A percentile compares a stretch with the other conserved stretches of the same genome.
phyloP scores from a whole-genome alignment of 2,797 vertebrate genomes.

The Petrocephalus sullivani region DNA sequence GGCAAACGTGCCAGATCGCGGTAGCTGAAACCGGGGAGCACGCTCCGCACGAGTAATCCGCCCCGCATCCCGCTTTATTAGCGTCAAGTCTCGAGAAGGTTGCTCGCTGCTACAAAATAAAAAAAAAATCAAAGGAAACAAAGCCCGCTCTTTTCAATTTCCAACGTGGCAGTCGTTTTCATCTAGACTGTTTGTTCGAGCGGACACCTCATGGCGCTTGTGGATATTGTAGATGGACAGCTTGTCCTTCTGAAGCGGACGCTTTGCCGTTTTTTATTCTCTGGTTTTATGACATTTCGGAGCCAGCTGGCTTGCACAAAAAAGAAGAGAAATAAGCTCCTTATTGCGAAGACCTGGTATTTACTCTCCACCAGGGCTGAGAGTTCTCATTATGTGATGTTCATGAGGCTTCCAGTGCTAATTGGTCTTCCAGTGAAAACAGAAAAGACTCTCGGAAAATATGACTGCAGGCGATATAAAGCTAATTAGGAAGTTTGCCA shows the following conservation, averaged over 20 bases:
- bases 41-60: slow-evolving; percentile 42
- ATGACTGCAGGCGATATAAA: slow-evolving; percentile 54
- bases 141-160: slow-evolving; percentile 33
- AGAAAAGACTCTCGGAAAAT: slow-evolving; percentile 53
- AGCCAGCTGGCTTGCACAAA: slow-evolving; percentile 52
- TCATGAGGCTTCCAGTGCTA: slow-evolving; percentile 50
- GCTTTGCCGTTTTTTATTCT: slow-evolving; percentile 35
- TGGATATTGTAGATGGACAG: slow-evolving; percentile 49
- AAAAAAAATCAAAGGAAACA: slow-evolving; percentile 5
- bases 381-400: slow-evolving; percentile 51
- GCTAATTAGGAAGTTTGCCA: slow-evolving; percentile 57
- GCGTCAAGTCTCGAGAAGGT: slow-evolving; percentile 44
- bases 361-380: slow-evolving; percentile 46
- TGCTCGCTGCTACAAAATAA: slow-evolving; percentile 30
- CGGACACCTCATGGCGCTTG: slow-evolving; percentile 44
- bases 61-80: slow-evolving; percentile 41
- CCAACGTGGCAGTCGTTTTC: slow-evolving; percentile 34
- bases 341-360: slow-evolving; percentile 54
- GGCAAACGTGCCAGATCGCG: slow-evolving; percentile 44
- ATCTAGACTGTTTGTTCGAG: slow-evolving; percentile 37
- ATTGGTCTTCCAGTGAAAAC: slow-evolving; percentile 52
- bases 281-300: slow-evolving; percentile 42
- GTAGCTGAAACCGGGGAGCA: slow-evolving; percentile 38
- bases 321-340: slow-evolving; percentile 50
- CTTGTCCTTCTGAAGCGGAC: slow-evolving; percentile 43